A percentile compares a stretch with the other conserved stretches of the same genome.
These are phyloP conservation scores for Diadema setosum DNA, from an alignment of 35 echinoderm and acorn worm species.

Conservation along the genomic window DNA sequence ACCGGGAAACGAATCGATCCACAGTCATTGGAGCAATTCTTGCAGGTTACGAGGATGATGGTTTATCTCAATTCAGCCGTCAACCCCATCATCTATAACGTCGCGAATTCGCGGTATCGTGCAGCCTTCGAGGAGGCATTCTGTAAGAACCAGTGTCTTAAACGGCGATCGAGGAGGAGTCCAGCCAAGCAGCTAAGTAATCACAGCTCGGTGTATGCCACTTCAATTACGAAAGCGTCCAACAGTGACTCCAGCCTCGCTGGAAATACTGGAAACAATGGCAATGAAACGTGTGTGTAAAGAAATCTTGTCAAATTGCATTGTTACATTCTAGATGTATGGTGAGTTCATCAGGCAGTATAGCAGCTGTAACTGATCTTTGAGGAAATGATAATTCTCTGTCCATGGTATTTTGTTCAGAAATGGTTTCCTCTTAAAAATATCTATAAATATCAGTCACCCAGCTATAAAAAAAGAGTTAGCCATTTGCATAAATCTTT, in stretches of 20 bases:
- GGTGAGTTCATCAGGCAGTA: too few relatives aligned
- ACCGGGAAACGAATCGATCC: too few relatives aligned
- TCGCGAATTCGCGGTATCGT: constrained; percentile 68
- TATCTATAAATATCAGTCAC: neutral
- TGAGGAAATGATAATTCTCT: neutral
- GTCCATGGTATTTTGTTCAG: neutral
- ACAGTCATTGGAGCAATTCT: neutral
- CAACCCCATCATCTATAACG: constrained; percentile 95
- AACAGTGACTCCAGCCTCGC: neutral
- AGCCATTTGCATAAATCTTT: neutral
- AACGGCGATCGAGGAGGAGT: neutral
- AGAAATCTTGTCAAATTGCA: neutral
- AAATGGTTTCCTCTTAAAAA: neutral
- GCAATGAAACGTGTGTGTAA: constrained; percentile 5
- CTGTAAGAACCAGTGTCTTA: neutral
- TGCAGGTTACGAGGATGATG: constrained; percentile 16
- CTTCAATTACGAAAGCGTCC: neutral
- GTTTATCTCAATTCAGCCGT: constrained; percentile 68
- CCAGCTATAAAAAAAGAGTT: neutral
- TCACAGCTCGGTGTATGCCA: constrained; percentile 7
- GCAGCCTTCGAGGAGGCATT: constrained; percentile 69
- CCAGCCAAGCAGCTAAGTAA: neutral
- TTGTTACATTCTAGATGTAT: neutral
- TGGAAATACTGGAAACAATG: neutral
- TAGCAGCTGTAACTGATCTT: neutral